Base-by-base conservation (phyloP, 2,888 invertebrate species). In the Perithous albicinctus region DNA sequence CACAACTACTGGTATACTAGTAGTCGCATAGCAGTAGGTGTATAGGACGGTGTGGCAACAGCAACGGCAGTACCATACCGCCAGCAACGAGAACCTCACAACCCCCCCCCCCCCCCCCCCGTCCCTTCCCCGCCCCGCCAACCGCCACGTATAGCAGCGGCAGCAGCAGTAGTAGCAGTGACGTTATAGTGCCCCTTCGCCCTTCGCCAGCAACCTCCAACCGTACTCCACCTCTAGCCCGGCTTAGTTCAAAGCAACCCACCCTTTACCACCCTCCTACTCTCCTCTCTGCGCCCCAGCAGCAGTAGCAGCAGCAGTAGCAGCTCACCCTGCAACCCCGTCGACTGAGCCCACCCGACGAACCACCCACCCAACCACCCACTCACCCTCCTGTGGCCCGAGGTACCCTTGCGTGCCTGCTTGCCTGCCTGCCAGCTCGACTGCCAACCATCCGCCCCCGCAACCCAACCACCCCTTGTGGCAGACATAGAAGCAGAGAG, bases 221-320 rank as follows among this genome's bases (percentile, higher is more conserved):
- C 87, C 89, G 85, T 88, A 88, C 89, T 89, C 91, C 87, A 88
- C 88, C 89, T 89, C 89, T 88, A 89, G 85, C 90, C 89, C 84
- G 88, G 91, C 92, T 91, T 91, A 91, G 91, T 92, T 92, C 91
- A 92, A 92, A 92, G 92, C 92, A 92, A 87, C 90, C 90, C 89
- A 88, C 86, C 88, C 87, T 82, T 78, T 67, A 56, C 29, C 64
- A 48, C 70, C 48, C 89, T 86, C 86, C 77, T 79, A 84, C 88
- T 87, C 86, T 78, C 80, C 84, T 23, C 73, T 83, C 85, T 82
- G 84, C 78, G 80, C 84, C 79, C 85, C 82, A 63, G 80, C 69
- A 66, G 67, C 20, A 66, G 79, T 66, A 75, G 72, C 83, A 84
- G 85, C 85, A 87, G 87, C 83, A 85, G 59, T 73, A 69, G 74